Evolutionary conservation across 2,113 vertebrate genomes (phyloP), one percentile per base, ranked within the genome.

Genomic region (Zosterops borbonicus): DNA sequence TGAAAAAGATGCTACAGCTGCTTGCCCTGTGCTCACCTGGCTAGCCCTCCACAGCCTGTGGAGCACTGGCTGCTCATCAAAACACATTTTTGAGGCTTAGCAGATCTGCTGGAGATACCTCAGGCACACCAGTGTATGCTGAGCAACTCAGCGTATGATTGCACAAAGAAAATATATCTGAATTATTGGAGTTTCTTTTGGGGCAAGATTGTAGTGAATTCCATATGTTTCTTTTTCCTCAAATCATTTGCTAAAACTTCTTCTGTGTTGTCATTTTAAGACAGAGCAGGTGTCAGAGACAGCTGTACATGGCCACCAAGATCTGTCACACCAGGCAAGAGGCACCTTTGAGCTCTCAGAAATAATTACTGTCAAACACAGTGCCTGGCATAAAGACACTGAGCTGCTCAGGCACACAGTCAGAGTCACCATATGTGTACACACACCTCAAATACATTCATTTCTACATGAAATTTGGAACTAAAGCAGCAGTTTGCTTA

Each of bases 351-450:
- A 88, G 90, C 46, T 67, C 39, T 83, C 95, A 85, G 39, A 83
- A 94, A 88, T 41, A 73, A 91, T 94, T 85, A 82, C 50, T 55
- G 39, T 90, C 91, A 94, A 82, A 65, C 44, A 7, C 35, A 83
- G 35, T 0, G 0, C 62, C 67, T 92, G 84, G 87, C 84, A 91
- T 22, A 31, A 41, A 37, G 41, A 21, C 41, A 33, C 52, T 4
- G 3, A 84, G 50, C 28, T 1, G 20, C 89, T 82, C 2, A 0
- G 47, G 37, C 4, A 0, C 33, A 9, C 0, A 23, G 47, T 2
- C 18, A 58, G 42, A 58, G 47, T 53, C 44, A 27, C 89, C 1
- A 3, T 56, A 20, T 58, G 68, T 27, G 53, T 60, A 83, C 49
- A 12, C 42, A 53, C 33, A 6, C 27, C 41, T 44, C 89, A 65